A percentile compares a stretch with the other conserved stretches of the same genome.
Conservation (phyloP, 2,797 vertebrate genomes). For the Siniperca scherzeri region DNA sequence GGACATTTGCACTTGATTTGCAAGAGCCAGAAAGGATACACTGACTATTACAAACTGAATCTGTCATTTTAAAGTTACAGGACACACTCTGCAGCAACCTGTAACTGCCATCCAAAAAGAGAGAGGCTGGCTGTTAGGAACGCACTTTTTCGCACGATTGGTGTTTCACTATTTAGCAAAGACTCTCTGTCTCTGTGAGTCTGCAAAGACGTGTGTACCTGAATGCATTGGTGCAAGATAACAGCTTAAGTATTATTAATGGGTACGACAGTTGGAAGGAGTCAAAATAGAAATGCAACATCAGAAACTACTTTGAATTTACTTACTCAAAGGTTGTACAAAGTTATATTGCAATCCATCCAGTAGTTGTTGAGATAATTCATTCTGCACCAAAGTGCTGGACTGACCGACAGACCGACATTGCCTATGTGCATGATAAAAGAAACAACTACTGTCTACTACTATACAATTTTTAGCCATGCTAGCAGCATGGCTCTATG, state of each 20-base stretch:
- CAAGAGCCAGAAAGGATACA: not conserved
- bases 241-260: too few relatives aligned
- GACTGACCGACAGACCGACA: not conserved
- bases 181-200: not conserved
- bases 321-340: not conserved
- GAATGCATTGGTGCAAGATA: too few relatives aligned
- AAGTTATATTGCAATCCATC: not conserved
- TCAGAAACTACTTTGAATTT: not conserved
- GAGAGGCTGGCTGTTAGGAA: not conserved
- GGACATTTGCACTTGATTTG: not conserved
- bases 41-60: not conserved
- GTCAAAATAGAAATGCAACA: conserved; percentile 1
- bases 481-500: too few relatives aligned
- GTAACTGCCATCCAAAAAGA: not conserved
- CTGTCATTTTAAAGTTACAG: not conserved
- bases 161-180: not conserved
- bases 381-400: not conserved
- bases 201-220: not conserved
- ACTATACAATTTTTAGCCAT: too few relatives aligned
- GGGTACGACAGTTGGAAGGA: not conserved
- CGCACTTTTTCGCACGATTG: not conserved
- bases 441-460: not conserved
- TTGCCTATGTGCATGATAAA: not conserved
- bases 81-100: not conserved
- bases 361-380: not conserved